phyloP scores from a whole-genome alignment of 2,888 invertebrate species.

The Bembecia ichneumoniformis region DNA sequence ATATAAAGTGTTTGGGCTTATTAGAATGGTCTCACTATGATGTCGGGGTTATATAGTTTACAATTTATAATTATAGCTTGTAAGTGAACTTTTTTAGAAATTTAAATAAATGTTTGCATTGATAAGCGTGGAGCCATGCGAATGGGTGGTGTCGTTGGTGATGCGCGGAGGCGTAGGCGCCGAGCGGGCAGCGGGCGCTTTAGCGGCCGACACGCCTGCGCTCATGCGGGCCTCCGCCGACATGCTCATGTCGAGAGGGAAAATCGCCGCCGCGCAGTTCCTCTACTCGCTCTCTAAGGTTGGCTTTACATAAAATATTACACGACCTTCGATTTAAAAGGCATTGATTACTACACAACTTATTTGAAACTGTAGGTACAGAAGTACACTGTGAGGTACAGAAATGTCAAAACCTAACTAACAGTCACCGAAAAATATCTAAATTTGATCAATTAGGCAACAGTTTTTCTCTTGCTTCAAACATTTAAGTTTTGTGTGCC shows the following conservation, averaged over 20 bases:
- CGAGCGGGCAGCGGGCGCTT: conserved; percentile 51
- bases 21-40: no score
- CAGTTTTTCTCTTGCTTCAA: no score
- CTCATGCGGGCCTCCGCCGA: conserved; percentile 87
- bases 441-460: no score
- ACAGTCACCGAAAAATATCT: no score
- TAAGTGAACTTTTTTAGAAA: background rate
- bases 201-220: conserved; percentile 68
- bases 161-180: conserved; percentile 55
- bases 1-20: no score
- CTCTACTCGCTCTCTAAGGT: conserved; percentile 86
- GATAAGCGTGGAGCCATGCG: conserved; percentile 33
- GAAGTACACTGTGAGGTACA: background rate
- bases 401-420: background rate
- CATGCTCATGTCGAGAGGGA: conserved; percentile 80
- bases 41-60: no score
- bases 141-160: conserved; percentile 58
- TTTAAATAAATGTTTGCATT: background rate
- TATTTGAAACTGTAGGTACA: background rate
- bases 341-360: background rate
- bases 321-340: background rate
- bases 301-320: background rate
- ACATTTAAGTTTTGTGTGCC: no score
- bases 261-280: conserved; percentile 82
- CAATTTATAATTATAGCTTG: no score